These are phyloP conservation scores for Uromys caudimaculatus DNA, from an alignment of 2,797 vertebrate genomes.

Conservation along the genomic window DNA sequence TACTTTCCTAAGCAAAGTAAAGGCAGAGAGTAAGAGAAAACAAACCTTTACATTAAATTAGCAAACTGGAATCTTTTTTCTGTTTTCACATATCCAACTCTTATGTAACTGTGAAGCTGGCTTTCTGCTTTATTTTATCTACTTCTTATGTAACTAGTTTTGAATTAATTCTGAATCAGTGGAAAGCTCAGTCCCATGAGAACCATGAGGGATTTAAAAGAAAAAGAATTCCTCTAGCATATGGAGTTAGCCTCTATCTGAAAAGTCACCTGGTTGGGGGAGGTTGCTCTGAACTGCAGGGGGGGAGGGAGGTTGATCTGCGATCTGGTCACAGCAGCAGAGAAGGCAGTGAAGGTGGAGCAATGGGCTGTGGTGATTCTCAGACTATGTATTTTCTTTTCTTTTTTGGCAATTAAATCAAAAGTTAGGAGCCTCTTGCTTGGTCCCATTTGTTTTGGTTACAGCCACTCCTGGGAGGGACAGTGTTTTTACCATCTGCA, in stretches of 20 bases:
- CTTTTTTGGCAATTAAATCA: conserved; percentile 62
- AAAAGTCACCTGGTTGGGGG: neutral
- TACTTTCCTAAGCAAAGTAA: conserved; percentile 51
- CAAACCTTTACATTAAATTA: neutral
- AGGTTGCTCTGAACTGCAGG: neutral
- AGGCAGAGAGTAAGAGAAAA: neutral
- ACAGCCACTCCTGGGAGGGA: conserved; percentile 59
- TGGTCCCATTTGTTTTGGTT: conserved; percentile 59
- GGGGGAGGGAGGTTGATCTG: neutral
- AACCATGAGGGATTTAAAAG: conserved; percentile 42
- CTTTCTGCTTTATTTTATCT: conserved; percentile 43
- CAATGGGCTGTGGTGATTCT: conserved; percentile 9
- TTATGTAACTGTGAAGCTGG: conserved; percentile 20
- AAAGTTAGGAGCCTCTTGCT: conserved; percentile 64
- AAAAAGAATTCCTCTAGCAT: conserved; percentile 11
- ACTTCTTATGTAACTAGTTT: conserved; percentile 44
- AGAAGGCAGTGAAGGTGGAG: neutral
- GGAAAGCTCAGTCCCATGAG: conserved; percentile 54
- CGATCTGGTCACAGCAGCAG: neutral
- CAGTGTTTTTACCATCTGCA: conserved; percentile 64
- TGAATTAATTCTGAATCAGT: conserved; percentile 59
- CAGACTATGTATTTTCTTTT: conserved; percentile 31
- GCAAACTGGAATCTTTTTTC: conserved; percentile 32
- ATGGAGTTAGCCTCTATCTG: neutral
- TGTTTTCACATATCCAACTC: conserved; percentile 4